A percentile compares a stretch with the other conserved stretches of the same genome.
Evolutionary conservation across 2,797 vertebrate species (phyloP).

Genomic region (Smutsia gigantea): DNA sequence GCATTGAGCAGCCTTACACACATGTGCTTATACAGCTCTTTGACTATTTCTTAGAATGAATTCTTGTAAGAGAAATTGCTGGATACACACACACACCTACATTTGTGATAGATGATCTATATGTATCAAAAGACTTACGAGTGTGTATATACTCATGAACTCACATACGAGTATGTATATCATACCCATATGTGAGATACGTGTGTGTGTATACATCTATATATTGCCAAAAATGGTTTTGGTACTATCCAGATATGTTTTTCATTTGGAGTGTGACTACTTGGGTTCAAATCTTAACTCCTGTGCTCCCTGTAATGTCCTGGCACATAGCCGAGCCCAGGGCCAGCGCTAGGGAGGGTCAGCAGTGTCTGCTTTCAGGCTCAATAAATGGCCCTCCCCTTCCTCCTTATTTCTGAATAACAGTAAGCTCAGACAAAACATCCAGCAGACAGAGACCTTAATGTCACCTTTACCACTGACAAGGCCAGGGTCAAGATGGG

Average conservation of each 20-base stretch:
- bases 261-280: neutral
- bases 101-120: neutral
- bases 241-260: neutral
- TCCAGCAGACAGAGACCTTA: neutral
- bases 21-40: neutral
- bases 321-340: neutral
- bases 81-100: neutral
- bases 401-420: neutral
- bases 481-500: neutral
- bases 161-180: neutral
- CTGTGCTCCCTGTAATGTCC: neutral
- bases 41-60: neutral
- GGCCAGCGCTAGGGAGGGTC: neutral
- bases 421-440: neutral
- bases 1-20: neutral
- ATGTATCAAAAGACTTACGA: neutral
- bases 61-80: neutral
- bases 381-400: neutral
- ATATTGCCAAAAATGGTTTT: neutral
- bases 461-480: neutral
- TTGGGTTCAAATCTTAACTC: neutral
- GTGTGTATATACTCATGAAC: no score
- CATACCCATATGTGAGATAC: no score
- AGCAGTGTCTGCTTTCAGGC: neutral
- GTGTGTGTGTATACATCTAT: no score